Evolutionary conservation across 2,888 invertebrate species (phyloP).

Genomic region (Tridacna gigas): DNA sequence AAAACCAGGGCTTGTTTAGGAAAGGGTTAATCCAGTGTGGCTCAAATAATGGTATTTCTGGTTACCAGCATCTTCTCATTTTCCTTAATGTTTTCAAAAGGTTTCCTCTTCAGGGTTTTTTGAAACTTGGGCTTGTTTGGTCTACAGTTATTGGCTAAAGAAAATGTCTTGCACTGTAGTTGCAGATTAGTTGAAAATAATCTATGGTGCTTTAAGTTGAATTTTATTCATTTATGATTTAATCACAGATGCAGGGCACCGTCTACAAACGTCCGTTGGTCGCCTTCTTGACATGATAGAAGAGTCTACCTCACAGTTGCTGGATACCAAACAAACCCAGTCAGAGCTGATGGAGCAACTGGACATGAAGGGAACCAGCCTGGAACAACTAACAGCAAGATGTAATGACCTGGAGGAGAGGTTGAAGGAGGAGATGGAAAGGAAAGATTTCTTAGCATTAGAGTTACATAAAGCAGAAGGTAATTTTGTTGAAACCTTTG

Average conservation of each 20-base stretch:
- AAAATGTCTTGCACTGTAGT: too few species aligned
- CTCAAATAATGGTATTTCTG: too few species aligned
- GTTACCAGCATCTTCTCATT: too few species aligned
- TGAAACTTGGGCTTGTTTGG: too few species aligned
- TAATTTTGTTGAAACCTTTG: too few species aligned
- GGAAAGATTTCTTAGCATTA: constrained; percentile 82
- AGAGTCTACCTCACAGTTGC: constrained; percentile 76
- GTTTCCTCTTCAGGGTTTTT: too few species aligned
- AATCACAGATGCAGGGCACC: constrained; percentile 74
- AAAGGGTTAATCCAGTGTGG: too few species aligned
- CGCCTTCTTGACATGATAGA: constrained; percentile 81
- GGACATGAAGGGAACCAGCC: constrained; percentile 69
- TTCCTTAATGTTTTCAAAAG: too few species aligned
- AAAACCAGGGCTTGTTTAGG: too few species aligned
- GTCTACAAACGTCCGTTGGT: constrained; percentile 79
- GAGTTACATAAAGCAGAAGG: constrained; percentile 84
- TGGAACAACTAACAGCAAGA: constrained; percentile 66
- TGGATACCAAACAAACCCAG: constrained; percentile 77
- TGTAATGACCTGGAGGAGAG: constrained; percentile 78
- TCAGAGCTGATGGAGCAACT: constrained; percentile 75
- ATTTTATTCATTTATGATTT: background rate
- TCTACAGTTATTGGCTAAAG: too few species aligned
- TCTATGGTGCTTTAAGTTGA: too few species aligned
- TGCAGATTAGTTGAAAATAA: too few species aligned
- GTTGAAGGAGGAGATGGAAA: constrained; percentile 76